These are phyloP conservation scores for Poicephalus meyeri DNA, from an alignment of 2,113 vertebrate species.

Conservation along the genomic window DNA sequence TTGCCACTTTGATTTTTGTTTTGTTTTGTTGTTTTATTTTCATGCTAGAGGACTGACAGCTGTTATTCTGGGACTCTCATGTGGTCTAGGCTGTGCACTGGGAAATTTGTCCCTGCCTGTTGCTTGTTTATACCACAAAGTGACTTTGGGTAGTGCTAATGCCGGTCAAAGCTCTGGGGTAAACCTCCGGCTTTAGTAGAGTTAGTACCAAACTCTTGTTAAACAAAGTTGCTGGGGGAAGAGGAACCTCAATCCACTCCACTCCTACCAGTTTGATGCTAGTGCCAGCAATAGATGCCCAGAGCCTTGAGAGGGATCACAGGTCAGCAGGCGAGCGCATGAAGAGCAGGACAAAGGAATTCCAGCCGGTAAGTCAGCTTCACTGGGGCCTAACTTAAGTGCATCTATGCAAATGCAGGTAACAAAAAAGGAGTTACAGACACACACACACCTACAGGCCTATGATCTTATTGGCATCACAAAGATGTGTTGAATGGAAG, in stretches of 20 bases:
- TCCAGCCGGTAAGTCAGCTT: background rate
- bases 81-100: background rate
- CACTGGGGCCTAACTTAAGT: background rate
- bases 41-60: background rate
- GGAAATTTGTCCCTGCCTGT: background rate
- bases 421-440: background rate
- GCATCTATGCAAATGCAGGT: background rate
- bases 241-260: background rate
- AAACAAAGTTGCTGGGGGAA: background rate
- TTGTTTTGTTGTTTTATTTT: background rate
- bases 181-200: background rate
- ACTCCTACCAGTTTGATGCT: background rate
- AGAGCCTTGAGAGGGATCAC: background rate
- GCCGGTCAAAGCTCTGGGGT: background rate
- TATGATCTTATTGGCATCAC: background rate
- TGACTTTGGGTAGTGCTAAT: background rate
- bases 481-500: background rate
- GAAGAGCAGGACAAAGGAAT: background rate
- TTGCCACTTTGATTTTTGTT: background rate
- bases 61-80: background rate
- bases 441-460: background rate
- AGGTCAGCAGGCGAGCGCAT: background rate
- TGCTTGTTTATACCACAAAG: background rate
- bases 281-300: background rate
- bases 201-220: background rate